Conservation (phyloP, 1,140 invertebrate species). For the Oryzaephilus surinamensis region DNA sequence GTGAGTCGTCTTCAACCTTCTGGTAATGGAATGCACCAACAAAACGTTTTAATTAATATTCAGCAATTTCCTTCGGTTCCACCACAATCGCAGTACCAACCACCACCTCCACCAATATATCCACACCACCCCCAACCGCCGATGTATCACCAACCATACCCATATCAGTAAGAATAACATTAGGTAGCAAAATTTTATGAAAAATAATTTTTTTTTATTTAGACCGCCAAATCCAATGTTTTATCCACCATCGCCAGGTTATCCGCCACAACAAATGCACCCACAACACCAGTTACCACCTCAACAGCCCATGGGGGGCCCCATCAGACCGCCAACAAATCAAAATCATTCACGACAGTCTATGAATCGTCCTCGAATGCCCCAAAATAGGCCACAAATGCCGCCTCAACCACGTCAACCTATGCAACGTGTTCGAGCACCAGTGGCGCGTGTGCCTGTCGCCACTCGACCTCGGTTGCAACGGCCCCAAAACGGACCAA, state of each 20-base stretch:
- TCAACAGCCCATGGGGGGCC: conserved; percentile 13
- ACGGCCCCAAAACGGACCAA: conserved; percentile 7
- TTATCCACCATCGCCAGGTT: conserved; percentile 26
- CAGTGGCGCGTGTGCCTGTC: background rate
- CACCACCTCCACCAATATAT: conserved; percentile 23
- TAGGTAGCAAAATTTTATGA: background rate
- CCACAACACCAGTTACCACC: conserved; percentile 12
- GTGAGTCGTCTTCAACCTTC: conserved; percentile 31
- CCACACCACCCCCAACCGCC: conserved; percentile 17
- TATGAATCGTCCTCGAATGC: conserved; percentile 16
- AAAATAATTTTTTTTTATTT: conserved; percentile 11
- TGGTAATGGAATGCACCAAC: conserved; percentile 30
- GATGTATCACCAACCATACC: conserved; percentile 29
- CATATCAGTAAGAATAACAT: conserved; percentile 29
- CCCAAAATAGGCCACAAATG: background rate
- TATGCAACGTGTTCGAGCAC: background rate
- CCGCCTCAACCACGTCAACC: background rate
- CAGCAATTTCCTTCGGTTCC: conserved; percentile 33
- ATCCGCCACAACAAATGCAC: conserved; percentile 28
- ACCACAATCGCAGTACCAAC: conserved; percentile 24
- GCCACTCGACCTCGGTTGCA: background rate
- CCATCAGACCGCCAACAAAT: no score
- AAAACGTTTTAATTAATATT: conserved; percentile 36
- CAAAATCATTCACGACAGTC: conserved; percentile 4
- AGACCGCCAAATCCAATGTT: conserved; percentile 31